A percentile compares a stretch with the other conserved stretches of the same genome.
Evolutionary conservation across 2,797 vertebrate genomes (phyloP).

Genomic region (Orestias chungarensis): DNA sequence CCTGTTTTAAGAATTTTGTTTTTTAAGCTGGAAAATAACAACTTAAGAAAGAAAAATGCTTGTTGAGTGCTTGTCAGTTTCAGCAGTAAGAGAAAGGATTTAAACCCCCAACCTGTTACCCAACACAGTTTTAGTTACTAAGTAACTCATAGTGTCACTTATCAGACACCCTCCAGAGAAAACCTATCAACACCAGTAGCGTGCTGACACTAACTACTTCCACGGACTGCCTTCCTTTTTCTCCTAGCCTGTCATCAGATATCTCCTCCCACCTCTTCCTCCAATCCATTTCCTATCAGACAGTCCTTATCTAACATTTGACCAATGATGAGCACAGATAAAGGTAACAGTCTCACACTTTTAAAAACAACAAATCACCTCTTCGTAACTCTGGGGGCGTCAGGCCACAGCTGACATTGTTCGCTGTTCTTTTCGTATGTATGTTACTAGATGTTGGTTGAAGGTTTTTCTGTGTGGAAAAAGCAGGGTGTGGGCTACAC

Average conservation of each 20-base stretch:
- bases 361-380: constrained; percentile 63
- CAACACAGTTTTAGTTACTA: constrained; percentile 50
- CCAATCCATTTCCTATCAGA: constrained; percentile 59
- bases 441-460: background rate
- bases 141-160: constrained; percentile 59
- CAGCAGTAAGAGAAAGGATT: constrained; percentile 2
- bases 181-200: constrained; percentile 72
- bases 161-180: constrained; percentile 65
- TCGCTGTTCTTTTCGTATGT: background rate
- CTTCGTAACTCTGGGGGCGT: constrained; percentile 24
- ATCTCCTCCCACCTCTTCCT: constrained; percentile 18
- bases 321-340: constrained; percentile 68
- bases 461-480: constrained; percentile 1
- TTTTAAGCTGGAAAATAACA: background rate
- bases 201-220: constrained; percentile 60
- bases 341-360: constrained; percentile 56
- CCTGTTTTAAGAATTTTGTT: background rate
- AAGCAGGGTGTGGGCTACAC: background rate
- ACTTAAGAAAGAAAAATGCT: background rate
- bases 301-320: constrained; percentile 74
- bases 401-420: background rate
- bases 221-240: constrained; percentile 58
- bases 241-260: constrained; percentile 63
- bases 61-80: constrained; percentile 5
- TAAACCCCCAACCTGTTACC: constrained; percentile 34